Percentiles rank a stretch among this genome's conserved stretches.
phyloP scores from a whole-genome alignment of 2,113 vertebrate genomes.

The Cygnus atratus region DNA sequence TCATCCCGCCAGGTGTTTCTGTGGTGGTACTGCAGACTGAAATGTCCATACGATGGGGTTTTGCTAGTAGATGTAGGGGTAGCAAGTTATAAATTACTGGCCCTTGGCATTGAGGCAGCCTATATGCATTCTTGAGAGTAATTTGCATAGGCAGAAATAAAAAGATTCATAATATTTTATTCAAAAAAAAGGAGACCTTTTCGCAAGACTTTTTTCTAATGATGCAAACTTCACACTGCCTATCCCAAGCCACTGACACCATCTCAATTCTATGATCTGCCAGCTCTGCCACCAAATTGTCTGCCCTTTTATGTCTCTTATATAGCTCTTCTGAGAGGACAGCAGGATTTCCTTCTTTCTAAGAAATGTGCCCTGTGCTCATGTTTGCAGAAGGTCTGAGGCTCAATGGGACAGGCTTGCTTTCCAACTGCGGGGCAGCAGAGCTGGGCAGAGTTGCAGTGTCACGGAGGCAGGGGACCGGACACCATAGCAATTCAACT shows the following conservation, averaged over 20 bases:
- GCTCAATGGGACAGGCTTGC: neutral
- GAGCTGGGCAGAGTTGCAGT: neutral
- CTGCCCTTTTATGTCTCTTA: neutral
- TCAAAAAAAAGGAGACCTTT: no score
- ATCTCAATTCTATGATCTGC: neutral
- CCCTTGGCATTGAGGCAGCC: neutral
- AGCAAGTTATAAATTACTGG: no score
- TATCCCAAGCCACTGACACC: neutral
- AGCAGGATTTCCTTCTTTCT: neutral
- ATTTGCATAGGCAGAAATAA: neutral
- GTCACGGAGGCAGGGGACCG: rapidly evolving
- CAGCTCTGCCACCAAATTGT: neutral
- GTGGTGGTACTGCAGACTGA: neutral
- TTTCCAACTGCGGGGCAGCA: rapidly evolving
- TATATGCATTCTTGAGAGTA: neutral
- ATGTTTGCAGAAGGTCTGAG: neutral
- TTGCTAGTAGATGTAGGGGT: neutral
- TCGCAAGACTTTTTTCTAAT: neutral
- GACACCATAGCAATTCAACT: neutral
- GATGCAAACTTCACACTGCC: neutral
- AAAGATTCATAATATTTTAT: neutral
- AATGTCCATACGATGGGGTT: neutral
- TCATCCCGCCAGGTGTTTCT: no score
- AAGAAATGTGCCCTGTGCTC: neutral
- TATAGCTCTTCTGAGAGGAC: neutral